Evolutionary conservation across 2,113 vertebrate species (phyloP), one percentile per base, ranked within the genome.

Genomic region (Lichenostomus cassidix): DNA sequence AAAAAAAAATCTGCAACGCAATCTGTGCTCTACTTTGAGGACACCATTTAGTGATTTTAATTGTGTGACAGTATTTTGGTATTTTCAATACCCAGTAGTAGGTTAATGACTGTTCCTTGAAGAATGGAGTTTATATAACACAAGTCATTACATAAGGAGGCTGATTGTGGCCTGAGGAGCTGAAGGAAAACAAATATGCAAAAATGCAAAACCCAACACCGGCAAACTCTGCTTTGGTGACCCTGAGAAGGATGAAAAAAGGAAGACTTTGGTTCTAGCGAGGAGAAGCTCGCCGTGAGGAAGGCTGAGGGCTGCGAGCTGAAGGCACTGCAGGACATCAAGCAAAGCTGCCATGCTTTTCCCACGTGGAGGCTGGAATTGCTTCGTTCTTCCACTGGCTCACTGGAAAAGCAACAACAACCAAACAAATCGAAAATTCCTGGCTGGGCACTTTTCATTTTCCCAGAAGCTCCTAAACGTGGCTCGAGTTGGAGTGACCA

Each of bases 41-140:
- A 92, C 94, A 96, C 92, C 94, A 78, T 94, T 96, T 96, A 96
- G 93, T 90, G 90, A 24, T 94, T 88, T 96, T 97, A 97, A 97
- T 97, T 97, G 94, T 81, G 96, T 89, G 94, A 44, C 94, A 92
- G 96, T 94, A 96, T 97, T 96, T 96, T 81, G 90, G 95, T 96
- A 95, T 96, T 95, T 96, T 86, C 94, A 83, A 94, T 94, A 93
- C 92, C 82, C 83, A 8, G 88, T 92, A 95, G 92, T 97, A 97
- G 96, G 96, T 97, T 97, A 97, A 97, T 97, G 96, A 97, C 92
- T 97, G 83, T 49, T 96, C 96, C 95, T 96, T 97, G 86, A 95
- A 96, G 94, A 93, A 89, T 67, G 83, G 94, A 96, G 83, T 96
- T 97, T 96, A 97, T 96, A 93, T 97, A 97, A 97, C 94, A 62